These are phyloP conservation scores for Pantherophis vulpinus DNA, from an alignment of 2,797 vertebrate genomes.

Conservation along the genomic window DNA sequence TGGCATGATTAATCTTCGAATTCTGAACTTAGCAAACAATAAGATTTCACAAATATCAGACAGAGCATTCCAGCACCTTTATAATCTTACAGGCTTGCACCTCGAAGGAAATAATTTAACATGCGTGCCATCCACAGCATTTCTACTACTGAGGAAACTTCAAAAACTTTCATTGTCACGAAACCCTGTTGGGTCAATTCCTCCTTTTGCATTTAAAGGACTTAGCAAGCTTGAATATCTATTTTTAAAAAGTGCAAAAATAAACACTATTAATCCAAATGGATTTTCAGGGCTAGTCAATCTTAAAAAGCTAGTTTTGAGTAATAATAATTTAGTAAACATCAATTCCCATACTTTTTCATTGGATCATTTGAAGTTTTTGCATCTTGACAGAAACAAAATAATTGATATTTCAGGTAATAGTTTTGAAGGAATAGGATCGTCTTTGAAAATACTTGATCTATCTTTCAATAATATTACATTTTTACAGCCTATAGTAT, in stretches of 20 bases:
- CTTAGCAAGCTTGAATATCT: conserved; percentile 66
- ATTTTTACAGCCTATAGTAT: conserved; percentile 68
- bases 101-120: conserved; percentile 71
- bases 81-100: conserved; percentile 66
- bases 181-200: conserved; percentile 65
- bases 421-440: conserved; percentile 70
- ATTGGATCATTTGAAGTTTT: conserved; percentile 66
- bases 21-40: conserved; percentile 70
- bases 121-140: conserved; percentile 64
- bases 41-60: conserved; percentile 70
- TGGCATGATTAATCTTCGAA: conserved; percentile 63
- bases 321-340: conserved; percentile 68
- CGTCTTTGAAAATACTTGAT: conserved; percentile 72
- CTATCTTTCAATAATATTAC: conserved; percentile 78
- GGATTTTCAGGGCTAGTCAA: conserved; percentile 69
- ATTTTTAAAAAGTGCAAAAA: conserved; percentile 65
- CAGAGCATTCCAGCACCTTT: conserved; percentile 66
- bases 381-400: conserved; percentile 71
- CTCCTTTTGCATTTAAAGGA: conserved; percentile 70
- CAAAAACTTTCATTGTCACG: conserved; percentile 71
- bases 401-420: conserved; percentile 63
- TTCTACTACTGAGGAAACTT: conserved; percentile 67
- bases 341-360: conserved; percentile 67
- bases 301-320: conserved; percentile 71
- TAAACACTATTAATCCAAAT: conserved; percentile 62